phyloP scores from a whole-genome alignment of 2,888 invertebrate species.

The Chouioia cunea region DNA sequence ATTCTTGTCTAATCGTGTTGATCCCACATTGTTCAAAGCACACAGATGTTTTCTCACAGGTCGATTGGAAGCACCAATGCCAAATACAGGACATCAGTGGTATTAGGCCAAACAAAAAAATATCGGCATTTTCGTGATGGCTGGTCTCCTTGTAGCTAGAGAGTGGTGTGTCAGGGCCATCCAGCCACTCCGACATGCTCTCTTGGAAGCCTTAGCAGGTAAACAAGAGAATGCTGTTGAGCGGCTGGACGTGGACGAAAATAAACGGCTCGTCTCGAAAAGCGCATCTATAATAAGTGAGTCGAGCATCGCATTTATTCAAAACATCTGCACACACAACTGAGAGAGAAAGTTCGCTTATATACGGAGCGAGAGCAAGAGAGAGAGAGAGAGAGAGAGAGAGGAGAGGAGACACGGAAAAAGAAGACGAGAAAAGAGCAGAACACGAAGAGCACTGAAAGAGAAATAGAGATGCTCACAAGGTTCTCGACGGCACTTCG shows the following conservation, averaged over 20 bases:
- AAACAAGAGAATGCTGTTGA: conserved; percentile 39
- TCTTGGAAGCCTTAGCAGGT: conserved; percentile 37
- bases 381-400: background rate
- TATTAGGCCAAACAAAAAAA: background rate
- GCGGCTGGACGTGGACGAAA: conserved; percentile 34
- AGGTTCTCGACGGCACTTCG: conserved; percentile 12
- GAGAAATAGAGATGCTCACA: conserved; percentile 14
- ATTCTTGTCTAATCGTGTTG: too few relatives aligned
- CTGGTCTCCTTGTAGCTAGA: background rate
- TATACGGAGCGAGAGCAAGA: conserved; percentile 22
- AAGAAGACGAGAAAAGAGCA: conserved; percentile 14
- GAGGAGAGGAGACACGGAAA: conserved; percentile 8
- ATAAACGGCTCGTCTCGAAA: conserved; percentile 37
- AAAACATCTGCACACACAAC: conserved; percentile 17
- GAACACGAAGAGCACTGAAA: background rate
- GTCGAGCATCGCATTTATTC: too few relatives aligned
- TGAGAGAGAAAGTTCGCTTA: conserved; percentile 31
- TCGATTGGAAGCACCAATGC: too few relatives aligned
- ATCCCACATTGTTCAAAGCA: too few relatives aligned
- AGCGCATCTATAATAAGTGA: too few relatives aligned
- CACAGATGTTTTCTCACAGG: too few relatives aligned
- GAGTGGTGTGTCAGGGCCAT: background rate
- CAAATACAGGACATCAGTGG: too few relatives aligned
- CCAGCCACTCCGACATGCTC: conserved; percentile 15
- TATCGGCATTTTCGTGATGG: background rate